Evolutionary conservation across 2,888 invertebrate genomes (phyloP), one percentile per base, ranked within the genome.

Genomic region (Cacoxenus indagator): DNA sequence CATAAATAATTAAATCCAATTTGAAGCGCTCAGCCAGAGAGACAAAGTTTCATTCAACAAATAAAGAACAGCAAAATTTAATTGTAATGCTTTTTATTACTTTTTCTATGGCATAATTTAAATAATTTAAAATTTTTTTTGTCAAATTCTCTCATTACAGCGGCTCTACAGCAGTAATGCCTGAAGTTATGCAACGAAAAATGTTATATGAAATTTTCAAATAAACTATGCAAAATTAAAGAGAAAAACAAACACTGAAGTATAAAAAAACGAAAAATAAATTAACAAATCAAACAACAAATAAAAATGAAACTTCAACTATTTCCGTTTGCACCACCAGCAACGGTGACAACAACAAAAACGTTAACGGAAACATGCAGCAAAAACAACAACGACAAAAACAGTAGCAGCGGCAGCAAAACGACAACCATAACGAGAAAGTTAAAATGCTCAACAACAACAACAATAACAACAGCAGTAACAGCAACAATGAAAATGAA

Each of bases 251-350:
- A 64, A 70, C 65, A 67, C 27, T 24, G 5, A 26, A 31, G 37
- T 5, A 48, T 43, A 48, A 65, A 29, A 45, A 67, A 64, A 26
- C 29, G 51, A 66, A 68, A 67, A 64, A 27, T 26, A 64, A 61
- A 24, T 65, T 37, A 51, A 69, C 19, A 70, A 31, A 62, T 48
- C 61, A 62, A 27, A 59, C 26, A 31, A 67, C 17, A 68, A 67
- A 19, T 48, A 55, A 67, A 77, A 74, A 78, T 80, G 76, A 75
- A 76, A 78, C 75, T 83, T 76, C 80, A 84, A 76, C 77, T 76
- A 77, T 74, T 81, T 80, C 78, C 78, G 83, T 73, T 77, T 71
- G 73, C 83, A 72, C 72, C 83, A 78, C 80, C 81, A 74, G 75
- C 75, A 73, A 64, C 72, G 64, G 65, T 70, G 71, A 62, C 70